Percentiles rank a stretch among this genome's conserved stretches.
Conservation (phyloP, 1,140 invertebrate species). For the Zeugodacus cucurbitae region DNA sequence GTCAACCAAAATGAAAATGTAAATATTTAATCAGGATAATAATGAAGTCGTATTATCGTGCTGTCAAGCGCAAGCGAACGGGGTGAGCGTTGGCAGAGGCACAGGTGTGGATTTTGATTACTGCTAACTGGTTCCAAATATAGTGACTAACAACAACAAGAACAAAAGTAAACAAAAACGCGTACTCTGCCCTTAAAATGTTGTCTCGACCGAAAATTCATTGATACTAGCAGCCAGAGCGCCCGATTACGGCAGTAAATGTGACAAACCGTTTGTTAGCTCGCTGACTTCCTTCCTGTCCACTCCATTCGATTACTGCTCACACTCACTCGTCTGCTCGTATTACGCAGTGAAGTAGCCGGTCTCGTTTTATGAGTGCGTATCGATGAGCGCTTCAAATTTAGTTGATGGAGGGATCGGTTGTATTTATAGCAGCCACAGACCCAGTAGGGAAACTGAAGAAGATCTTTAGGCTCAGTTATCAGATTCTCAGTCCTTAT, state of each 20-base stretch:
- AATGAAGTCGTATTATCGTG: conserved; percentile 20
- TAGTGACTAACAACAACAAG: not conserved
- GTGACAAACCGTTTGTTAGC: not conserved
- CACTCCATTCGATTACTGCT: not conserved
- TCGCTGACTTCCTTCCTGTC: not conserved
- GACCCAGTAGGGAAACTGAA: not conserved
- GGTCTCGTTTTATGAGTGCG: not conserved
- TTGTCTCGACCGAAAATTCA: not conserved
- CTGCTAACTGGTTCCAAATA: not conserved
- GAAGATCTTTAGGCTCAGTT: not conserved
- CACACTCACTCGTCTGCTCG: not conserved
- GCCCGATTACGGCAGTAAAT: not conserved
- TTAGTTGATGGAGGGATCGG: not conserved
- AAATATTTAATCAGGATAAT: conserved; percentile 39
- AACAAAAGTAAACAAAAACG: not conserved
- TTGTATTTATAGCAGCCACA: not conserved
- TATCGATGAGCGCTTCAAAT: not conserved
- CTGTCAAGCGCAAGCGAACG: not conserved
- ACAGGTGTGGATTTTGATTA: not conserved
- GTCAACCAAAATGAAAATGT: conserved; percentile 36
- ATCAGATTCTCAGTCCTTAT: no score
- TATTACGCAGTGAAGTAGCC: not conserved
- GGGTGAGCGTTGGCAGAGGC: no score
- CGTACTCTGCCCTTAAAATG: not conserved
- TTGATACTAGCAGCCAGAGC: not conserved